Conservation (phyloP, 2,113 vertebrate species). For the Aegithalos caudatus region DNA sequence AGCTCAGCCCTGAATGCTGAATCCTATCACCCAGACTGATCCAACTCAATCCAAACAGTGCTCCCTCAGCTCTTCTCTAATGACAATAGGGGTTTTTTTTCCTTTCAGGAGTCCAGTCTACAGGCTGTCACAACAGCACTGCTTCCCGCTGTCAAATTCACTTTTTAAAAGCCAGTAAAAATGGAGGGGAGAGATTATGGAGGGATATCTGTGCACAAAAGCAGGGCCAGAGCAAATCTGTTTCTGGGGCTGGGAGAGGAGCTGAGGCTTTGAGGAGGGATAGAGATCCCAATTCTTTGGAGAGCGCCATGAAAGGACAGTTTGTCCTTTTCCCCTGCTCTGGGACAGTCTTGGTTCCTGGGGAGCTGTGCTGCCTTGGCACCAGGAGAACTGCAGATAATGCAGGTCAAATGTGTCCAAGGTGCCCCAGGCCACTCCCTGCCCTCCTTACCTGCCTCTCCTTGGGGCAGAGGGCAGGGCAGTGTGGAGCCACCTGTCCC, state of each 20-base stretch:
- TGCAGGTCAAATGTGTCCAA: background rate
- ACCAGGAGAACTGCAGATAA: background rate
- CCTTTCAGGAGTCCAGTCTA: slow-evolving; percentile 24
- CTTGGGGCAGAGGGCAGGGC: background rate
- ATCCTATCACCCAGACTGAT: slow-evolving; percentile 34
- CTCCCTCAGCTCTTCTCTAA: slow-evolving; percentile 53
- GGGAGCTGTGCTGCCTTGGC: background rate
- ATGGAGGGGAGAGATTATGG: background rate
- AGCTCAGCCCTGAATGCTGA: background rate
- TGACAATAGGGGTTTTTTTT: background rate
- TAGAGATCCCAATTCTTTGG: background rate
- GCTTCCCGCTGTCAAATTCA: slow-evolving; percentile 17
- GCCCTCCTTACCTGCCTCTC: background rate
- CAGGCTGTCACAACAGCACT: slow-evolving; percentile 31
- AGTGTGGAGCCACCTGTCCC: background rate
- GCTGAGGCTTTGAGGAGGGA: background rate
- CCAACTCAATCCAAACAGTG: slow-evolving; percentile 45
- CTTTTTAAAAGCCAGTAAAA: slow-evolving; percentile 33
- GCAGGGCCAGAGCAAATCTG: background rate
- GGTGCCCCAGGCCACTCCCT: background rate
- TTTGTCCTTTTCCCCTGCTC: background rate
- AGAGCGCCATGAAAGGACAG: background rate
- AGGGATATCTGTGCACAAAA: slow-evolving; percentile 18
- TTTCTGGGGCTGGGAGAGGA: background rate
- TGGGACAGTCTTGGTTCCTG: background rate